A percentile compares a stretch with the other conserved stretches of the same genome.
Conservation (phyloP, 2,797 vertebrate species). For the Melanotaenia boesemani region DNA sequence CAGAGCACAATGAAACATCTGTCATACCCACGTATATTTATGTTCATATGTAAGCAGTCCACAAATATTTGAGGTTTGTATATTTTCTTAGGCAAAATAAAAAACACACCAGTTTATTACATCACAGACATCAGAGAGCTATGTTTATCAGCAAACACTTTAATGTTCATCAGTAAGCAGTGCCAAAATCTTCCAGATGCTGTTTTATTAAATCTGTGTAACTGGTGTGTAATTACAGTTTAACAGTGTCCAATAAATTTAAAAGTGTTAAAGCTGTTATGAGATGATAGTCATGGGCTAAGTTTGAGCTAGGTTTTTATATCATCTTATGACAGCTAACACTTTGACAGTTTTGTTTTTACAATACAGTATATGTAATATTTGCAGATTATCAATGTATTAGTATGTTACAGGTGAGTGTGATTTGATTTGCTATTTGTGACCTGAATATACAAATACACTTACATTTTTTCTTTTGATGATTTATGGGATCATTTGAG, state of each 20-base stretch:
- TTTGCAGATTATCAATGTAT: not conserved
- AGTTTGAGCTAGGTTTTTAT: no score
- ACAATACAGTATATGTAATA: not conserved
- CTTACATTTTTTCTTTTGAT: not conserved
- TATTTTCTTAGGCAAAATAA: slow-evolving; percentile 1
- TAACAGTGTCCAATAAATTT: not conserved
- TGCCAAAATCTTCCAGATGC: not conserved
- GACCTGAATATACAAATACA: not conserved
- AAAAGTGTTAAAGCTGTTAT: not conserved
- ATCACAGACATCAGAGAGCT: not conserved
- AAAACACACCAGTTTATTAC: not conserved
- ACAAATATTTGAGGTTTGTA: slow-evolving; percentile 2
- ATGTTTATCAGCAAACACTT: not conserved
- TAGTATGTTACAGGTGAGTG: not conserved
- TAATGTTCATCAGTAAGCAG: not conserved
- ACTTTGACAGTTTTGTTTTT: not conserved
- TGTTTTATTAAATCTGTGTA: not conserved
- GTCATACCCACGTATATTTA: slow-evolving; percentile 15
- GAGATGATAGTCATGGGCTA: not conserved
- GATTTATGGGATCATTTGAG: not conserved
- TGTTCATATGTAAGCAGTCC: slow-evolving; percentile 2
- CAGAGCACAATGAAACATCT: slow-evolving; percentile 14
- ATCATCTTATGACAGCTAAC: not conserved
- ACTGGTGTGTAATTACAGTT: slow-evolving; percentile 1
- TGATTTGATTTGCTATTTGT: not conserved